A percentile compares a stretch with the other conserved stretches of the same genome.
Evolutionary conservation across 2,797 vertebrate species (phyloP).

Genomic region (Sebastiscus tertius): DNA sequence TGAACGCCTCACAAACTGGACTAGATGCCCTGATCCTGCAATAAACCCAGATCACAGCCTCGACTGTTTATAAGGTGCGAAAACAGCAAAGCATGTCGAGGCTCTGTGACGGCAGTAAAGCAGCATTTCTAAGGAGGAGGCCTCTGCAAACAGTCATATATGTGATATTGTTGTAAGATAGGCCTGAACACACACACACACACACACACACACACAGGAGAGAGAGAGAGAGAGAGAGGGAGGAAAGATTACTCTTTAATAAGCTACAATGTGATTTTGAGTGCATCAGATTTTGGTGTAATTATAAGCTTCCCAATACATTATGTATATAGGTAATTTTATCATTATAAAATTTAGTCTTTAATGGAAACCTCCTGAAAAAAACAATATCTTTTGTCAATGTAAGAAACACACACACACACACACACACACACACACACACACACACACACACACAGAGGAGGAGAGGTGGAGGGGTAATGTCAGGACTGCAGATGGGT

Average conservation of each 20-base stretch:
- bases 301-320: too few species aligned
- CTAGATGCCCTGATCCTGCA: slow-evolving; percentile 76
- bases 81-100: slow-evolving; percentile 46
- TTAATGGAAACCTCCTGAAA: too few species aligned
- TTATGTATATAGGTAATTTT: neutral
- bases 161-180: slow-evolving; percentile 23
- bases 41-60: slow-evolving; percentile 91
- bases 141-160: slow-evolving; percentile 35
- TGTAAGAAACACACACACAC: neutral
- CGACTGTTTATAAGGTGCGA: slow-evolving; percentile 90
- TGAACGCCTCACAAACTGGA: slow-evolving; percentile 61
- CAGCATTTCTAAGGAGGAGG: slow-evolving; percentile 34
- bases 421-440: neutral
- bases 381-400: too few species aligned
- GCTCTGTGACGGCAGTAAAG: slow-evolving; percentile 35
- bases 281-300: neutral
- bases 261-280: slow-evolving; percentile 10
- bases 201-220: neutral
- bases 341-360: neutral
- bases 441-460: neutral
- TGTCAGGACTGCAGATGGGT: slow-evolving; percentile 80
- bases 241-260: neutral
- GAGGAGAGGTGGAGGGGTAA: neutral
- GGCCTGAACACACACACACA: slow-evolving; percentile 2
- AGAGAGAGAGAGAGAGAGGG: neutral